These are phyloP conservation scores for Ellobius talpinus DNA, from an alignment of 2,113 vertebrate species.

Conservation along the genomic window DNA sequence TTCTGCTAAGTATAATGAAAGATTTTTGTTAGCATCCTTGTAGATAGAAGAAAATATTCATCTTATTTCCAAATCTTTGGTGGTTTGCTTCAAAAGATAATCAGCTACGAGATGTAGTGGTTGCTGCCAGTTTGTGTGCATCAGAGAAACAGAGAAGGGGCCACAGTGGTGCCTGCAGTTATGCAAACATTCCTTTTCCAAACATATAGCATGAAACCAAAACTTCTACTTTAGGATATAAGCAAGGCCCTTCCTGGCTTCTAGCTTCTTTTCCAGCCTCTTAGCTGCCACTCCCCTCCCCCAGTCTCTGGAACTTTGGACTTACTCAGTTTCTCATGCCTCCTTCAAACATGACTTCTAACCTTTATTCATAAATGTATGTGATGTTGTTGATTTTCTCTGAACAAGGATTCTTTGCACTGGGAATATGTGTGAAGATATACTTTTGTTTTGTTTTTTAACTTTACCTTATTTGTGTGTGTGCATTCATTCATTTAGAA, in stretches of 20 bases:
- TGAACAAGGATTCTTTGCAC: not conserved
- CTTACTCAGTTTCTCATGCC: not conserved
- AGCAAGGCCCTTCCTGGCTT: not conserved
- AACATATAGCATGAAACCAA: not conserved
- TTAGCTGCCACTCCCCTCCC: not conserved
- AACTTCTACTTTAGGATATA: not conserved
- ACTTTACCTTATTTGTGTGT: not conserved
- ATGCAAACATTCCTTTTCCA: not conserved
- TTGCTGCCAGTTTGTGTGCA: not conserved
- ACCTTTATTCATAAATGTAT: not conserved
- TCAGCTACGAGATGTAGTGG: not conserved
- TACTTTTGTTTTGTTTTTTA: not conserved
- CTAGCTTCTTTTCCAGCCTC: not conserved
- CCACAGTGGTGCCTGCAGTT: not conserved
- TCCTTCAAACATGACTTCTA: not conserved
- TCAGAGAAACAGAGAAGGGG: not conserved
- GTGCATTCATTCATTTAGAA: not conserved
- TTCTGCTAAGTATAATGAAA: conserved; percentile 72
- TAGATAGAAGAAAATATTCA: conserved; percentile 45
- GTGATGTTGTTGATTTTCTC: not conserved
- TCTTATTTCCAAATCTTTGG: conserved; percentile 61
- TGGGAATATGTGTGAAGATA: conserved; percentile 14
- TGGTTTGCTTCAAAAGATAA: conserved; percentile 43
- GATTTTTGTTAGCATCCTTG: conserved; percentile 69
- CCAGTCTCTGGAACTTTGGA: not conserved